Percentiles rank a stretch among this genome's conserved stretches.
phyloP scores from a whole-genome alignment of 2,113 vertebrate genomes.

The Aythya baeri region DNA sequence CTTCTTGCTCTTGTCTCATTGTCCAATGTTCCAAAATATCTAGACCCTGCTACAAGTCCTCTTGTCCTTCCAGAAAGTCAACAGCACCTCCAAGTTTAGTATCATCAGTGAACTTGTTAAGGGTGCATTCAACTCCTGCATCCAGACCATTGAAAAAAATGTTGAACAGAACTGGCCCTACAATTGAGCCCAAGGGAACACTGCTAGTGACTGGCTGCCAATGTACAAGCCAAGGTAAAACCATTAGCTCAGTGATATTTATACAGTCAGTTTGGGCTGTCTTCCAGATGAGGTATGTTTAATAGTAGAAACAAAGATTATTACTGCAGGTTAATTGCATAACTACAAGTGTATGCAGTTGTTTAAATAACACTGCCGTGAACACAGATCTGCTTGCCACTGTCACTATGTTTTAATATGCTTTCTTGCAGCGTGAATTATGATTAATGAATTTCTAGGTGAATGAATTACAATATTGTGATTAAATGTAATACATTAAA shows the following conservation, averaged over 20 bases:
- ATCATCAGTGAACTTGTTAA: neutral
- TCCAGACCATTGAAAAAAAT: neutral
- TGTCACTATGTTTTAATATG: neutral
- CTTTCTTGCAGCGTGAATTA: constrained; percentile 31
- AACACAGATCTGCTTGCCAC: neutral
- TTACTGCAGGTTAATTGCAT: constrained; percentile 24
- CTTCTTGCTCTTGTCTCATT: too few species aligned
- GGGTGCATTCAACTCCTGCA: neutral
- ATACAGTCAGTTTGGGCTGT: constrained; percentile 1
- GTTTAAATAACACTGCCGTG: neutral
- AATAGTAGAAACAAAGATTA: constrained; percentile 9
- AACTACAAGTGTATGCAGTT: neutral
- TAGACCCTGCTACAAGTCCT: neutral
- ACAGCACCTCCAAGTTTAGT: neutral
- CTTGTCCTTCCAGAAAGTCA: neutral
- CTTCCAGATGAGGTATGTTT: neutral
- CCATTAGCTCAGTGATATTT: constrained; percentile 26
- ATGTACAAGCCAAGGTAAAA: neutral
- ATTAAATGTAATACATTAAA: constrained; percentile 46
- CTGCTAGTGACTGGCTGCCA: neutral
- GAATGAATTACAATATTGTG: constrained; percentile 37
- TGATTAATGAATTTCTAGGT: constrained; percentile 62
- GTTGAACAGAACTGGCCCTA: neutral
- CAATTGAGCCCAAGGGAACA: neutral
- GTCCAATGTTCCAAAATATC: neutral